phyloP scores from a whole-genome alignment of 1,140 invertebrate species.

The Fopius arisanus region DNA sequence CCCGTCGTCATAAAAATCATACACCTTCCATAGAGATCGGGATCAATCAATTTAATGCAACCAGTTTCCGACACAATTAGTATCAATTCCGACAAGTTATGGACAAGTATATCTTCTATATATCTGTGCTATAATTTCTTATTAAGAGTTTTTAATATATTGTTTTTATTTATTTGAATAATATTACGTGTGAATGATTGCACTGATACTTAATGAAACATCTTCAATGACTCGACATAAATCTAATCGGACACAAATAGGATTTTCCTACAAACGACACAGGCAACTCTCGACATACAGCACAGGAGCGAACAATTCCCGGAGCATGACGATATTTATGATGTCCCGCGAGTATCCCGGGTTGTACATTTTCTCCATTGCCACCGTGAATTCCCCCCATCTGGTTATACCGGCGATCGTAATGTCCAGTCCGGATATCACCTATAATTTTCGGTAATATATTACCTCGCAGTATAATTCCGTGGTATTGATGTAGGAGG shows the following conservation, averaged over 20 bases:
- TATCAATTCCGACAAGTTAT: no score
- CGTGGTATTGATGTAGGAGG: conserved; percentile 60
- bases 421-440: conserved; percentile 62
- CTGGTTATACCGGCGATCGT: conserved; percentile 61
- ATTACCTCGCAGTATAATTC: conserved; percentile 60
- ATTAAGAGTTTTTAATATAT: no score
- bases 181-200: no score
- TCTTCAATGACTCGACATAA: no score
- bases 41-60: no score
- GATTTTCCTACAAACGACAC: background rate
- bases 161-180: no score
- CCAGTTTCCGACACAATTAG: no score
- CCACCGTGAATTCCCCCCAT: conserved; percentile 49
- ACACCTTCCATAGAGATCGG: no score
- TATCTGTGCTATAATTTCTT: no score
- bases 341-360: conserved; percentile 53
- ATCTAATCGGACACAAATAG: background rate
- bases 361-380: conserved; percentile 13
- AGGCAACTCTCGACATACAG: background rate
- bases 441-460: conserved; percentile 66
- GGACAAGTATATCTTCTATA: no score
- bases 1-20: no score
- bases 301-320: background rate
- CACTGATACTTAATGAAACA: no score
- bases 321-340: conserved; percentile 51